Percentiles rank a stretch among this genome's conserved stretches.
phyloP scores from a whole-genome alignment of 2,797 vertebrate species.

The Aldrovandia affinis region DNA sequence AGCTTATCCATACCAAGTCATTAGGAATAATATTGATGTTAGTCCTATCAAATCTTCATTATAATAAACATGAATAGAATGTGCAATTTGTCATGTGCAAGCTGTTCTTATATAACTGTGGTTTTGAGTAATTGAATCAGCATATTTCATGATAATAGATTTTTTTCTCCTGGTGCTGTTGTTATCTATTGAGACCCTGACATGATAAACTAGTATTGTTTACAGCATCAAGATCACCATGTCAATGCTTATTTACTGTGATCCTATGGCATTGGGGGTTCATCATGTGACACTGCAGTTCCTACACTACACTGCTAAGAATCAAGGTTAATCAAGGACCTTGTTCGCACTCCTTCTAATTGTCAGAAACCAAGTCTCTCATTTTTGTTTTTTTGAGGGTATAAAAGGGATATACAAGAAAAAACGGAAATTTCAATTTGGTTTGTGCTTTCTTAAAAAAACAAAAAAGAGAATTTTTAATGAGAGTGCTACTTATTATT shows the following conservation, averaged over 20 bases:
- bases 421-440: no score
- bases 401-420: no score
- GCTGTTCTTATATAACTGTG: neutral
- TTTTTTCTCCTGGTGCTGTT: neutral
- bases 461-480: no score
- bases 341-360: neutral
- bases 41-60: neutral
- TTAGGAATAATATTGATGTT: neutral
- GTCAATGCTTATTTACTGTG: neutral
- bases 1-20: neutral
- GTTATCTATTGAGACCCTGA: neutral
- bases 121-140: neutral
- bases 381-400: no score
- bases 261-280: neutral
- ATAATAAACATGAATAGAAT: neutral
- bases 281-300: neutral
- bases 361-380: neutral
- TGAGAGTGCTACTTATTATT: no score
- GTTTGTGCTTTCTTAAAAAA: no score
- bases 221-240: neutral
- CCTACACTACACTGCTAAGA: neutral
- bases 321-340: neutral
- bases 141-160: neutral
- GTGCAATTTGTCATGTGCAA: neutral
- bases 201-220: neutral